Percentiles rank a stretch among this genome's conserved stretches.
phyloP scores from a whole-genome alignment of 2,888 invertebrate genomes.

The Volucella inanis region DNA sequence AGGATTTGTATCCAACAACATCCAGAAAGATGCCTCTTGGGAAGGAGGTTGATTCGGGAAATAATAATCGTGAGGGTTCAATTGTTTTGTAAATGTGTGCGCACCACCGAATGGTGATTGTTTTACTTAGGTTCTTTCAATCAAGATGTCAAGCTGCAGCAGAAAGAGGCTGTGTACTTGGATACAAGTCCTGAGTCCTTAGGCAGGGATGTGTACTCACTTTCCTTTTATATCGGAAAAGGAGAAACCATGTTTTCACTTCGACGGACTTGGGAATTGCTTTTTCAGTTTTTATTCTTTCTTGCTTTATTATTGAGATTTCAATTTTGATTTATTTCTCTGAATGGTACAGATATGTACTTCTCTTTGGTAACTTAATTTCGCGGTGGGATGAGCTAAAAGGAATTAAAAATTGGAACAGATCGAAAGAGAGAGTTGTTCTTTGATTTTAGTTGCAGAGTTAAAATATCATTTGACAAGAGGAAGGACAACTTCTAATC shows the following conservation, averaged over 20 bases:
- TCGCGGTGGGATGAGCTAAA: slow-evolving; percentile 33
- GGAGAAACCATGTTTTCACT: slow-evolving; percentile 42
- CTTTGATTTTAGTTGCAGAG: too few species aligned
- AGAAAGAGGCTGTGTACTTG: neutral
- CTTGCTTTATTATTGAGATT: slow-evolving; percentile 52
- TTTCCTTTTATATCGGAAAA: slow-evolving; percentile 5
- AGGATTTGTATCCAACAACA: neutral
- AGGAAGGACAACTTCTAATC: too few species aligned
- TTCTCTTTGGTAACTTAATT: slow-evolving; percentile 34
- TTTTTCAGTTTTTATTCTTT: slow-evolving; percentile 42
- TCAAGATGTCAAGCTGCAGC: slow-evolving; percentile 39
- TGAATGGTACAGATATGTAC: neutral
- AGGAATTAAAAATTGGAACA: slow-evolving; percentile 28
- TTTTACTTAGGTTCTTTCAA: slow-evolving; percentile 48
- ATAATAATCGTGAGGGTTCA: slow-evolving; percentile 66
- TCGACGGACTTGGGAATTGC: slow-evolving; percentile 58
- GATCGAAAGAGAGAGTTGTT: neutral
- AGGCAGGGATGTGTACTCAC: slow-evolving; percentile 37
- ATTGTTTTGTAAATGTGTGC: slow-evolving; percentile 63
- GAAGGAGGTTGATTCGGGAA: slow-evolving; percentile 20
- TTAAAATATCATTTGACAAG: too few species aligned
- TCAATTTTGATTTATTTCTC: slow-evolving; percentile 15
- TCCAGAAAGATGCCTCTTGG: slow-evolving; percentile 37
- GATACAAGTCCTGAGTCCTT: slow-evolving; percentile 3
- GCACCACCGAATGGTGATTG: slow-evolving; percentile 33